phyloP scores from a whole-genome alignment of 2,888 invertebrate species.

The Unio pictorum region DNA sequence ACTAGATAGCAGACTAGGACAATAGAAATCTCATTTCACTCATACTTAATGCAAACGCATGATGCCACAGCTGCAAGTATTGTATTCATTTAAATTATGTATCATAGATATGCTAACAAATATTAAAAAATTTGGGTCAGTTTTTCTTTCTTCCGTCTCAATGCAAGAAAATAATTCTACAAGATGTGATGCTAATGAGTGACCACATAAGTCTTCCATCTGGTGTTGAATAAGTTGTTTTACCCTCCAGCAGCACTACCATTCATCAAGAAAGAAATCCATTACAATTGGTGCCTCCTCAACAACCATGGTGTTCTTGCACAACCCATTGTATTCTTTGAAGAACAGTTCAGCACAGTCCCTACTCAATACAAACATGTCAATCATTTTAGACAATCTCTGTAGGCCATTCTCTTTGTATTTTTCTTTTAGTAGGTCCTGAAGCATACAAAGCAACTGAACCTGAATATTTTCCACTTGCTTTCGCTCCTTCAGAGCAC shows the following conservation, averaged over 20 bases:
- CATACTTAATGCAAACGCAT: no score
- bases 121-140: no score
- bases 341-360: conserved; percentile 19
- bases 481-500: conserved; percentile 18
- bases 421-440: conserved; percentile 9
- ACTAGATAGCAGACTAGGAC: no score
- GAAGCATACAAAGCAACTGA: conserved; percentile 14
- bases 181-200: no score
- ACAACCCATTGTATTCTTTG: conserved; percentile 27
- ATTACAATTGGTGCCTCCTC: conserved; percentile 23
- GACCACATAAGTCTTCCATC: no score
- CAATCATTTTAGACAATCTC: conserved; percentile 26
- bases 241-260: background rate
- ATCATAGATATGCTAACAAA: no score
- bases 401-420: conserved; percentile 3
- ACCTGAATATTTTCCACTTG: conserved; percentile 26
- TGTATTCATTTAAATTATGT: no score
- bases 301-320: conserved; percentile 25
- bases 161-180: no score
- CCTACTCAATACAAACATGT: conserved; percentile 16
- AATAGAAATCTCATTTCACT: no score
- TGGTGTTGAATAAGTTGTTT: no score
- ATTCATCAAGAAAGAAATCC: conserved; percentile 32
- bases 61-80: no score
- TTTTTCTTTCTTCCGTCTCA: no score